A percentile compares a stretch with the other conserved stretches of the same genome.
These are phyloP conservation scores for Onthophagus sagittarius DNA, from an alignment of 2,888 invertebrate species.

Conservation along the genomic window DNA sequence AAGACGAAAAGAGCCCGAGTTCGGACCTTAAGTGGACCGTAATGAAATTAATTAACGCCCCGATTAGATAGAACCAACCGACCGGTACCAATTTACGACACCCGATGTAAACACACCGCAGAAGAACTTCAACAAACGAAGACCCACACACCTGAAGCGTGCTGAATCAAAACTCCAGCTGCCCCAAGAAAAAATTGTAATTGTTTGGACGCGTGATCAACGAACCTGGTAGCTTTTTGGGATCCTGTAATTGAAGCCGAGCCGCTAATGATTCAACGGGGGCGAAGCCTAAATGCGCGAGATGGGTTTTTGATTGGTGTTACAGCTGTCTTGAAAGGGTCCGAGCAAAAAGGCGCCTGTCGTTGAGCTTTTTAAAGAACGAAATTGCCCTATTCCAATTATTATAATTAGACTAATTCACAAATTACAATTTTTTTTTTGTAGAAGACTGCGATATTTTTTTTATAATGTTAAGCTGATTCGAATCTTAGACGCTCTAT, in stretches of 20 bases:
- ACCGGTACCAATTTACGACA: not conserved
- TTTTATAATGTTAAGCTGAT: too few species aligned
- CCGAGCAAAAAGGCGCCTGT: not conserved
- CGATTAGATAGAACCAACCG: conserved; percentile 1
- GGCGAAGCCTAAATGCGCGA: not conserved
- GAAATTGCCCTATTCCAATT: not conserved
- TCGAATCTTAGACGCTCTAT: too few species aligned
- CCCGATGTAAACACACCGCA: not conserved
- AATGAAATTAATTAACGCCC: conserved; percentile 5
- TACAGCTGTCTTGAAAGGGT: too few species aligned
- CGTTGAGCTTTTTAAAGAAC: not conserved
- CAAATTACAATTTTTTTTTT: too few species aligned
- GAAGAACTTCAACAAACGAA: not conserved
- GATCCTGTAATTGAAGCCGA: not conserved
- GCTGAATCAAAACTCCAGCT: not conserved
- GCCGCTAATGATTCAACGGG: not conserved
- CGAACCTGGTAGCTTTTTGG: not conserved
- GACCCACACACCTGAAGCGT: not conserved
- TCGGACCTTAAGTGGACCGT: conserved; percentile 5
- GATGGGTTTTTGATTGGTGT: not conserved
- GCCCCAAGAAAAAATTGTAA: not conserved
- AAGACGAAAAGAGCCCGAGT: conserved; percentile 6
- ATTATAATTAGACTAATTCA: not conserved
- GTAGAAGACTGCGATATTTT: too few species aligned
- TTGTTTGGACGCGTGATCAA: not conserved